Evolutionary conservation across 2,797 vertebrate species (phyloP), one percentile per base, ranked within the genome.

Genomic region (Chaetophractus vellerosus): DNA sequence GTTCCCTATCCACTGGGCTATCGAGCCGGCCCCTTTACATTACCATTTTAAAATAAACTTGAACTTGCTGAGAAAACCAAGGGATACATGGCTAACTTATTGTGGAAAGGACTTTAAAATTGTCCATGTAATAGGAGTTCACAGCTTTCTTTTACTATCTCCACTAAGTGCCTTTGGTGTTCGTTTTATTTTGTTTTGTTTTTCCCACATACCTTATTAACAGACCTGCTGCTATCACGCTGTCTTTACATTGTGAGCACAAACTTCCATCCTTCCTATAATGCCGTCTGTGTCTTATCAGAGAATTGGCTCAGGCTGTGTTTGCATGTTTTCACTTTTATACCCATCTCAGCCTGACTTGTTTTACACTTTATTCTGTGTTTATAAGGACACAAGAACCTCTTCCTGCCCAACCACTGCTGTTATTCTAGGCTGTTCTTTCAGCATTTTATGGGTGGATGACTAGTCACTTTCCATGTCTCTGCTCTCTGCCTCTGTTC

Each of bases 31-130:
- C n/a, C n/a, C n/a, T 64, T 31, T 88, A 24, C 6, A 87, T 52
- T 76, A 2, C 9, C 55, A 48, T 74, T 76, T 91, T 50, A 66
- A 86, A 64, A 50, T 59, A 26, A 57, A 81, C 76, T 55, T 74
- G 55, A 72, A 9, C 36, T 55, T 86, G 57, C 18, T 68, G 68
- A 91, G 83, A 79, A 93, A 93, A 86, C 38, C 7, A 68, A 93
- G 33, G n/a, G 24, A 1, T 90, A 50, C 15, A 11, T 55, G 9
- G 41, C 55, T 87, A 81, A 26, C 7, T 79, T 90, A n/a, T 33
- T 38, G 26, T 45, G 75, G 57, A 26, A 71, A 59, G 36, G 26
- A 15, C 41, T 85, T 91, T 66, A 71, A 74, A 59, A 14, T 82
- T 38, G 71, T 52, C 76, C 18, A 3, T 52, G 19, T 81, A 55